Evolutionary conservation across 1,140 invertebrate species (phyloP), one percentile per base, ranked within the genome.

Genomic region (Drosophila miranda): DNA sequence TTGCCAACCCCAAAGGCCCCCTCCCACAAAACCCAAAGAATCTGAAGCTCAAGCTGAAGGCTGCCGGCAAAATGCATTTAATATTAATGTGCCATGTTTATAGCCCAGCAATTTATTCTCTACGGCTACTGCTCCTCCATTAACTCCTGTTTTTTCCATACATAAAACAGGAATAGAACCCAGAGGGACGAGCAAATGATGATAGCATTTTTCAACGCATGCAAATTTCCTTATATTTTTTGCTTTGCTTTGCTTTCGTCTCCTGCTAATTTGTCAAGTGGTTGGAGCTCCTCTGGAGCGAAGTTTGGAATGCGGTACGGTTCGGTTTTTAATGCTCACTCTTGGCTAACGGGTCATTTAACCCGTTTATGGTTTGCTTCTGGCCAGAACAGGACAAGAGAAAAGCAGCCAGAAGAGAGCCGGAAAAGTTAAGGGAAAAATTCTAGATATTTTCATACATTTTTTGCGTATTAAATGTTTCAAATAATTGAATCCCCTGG

Each of bases 81-180:
- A 87, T 86, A 84, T 84, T 84, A 84, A 84, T 84, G 80, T 69
- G 80, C 67, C 61, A 75, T 79, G 80, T 73, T 83, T 83, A 83
- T 84, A 75, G 64, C 58, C 34, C 67, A 61, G 74, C 82, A 87
- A 86, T 86, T 86, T 82, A 79, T 86, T 78, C 75, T 64, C 51
- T 30, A 3, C 30, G 8, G 30, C 30, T 7, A 13, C 48, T 53
- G 34, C 30, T 49, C 34, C 38, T 28, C 41, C 51, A 51, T 73
- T 54, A 63, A 54, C 44, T 44, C 43, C 43, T 41, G 19, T 41
- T 69, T 69, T 57, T 57, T 61, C 46, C 50, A 55, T 74, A 48
- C 26, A 23, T 54, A 59, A 67, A 55, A 14, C 50, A 38, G 42
- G 14, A 67, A 45, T 52, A 23, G 19, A 23, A 42, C 26, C 49